Base-by-base conservation (phyloP, 2,888 invertebrate genomes). In the Neocrepidodera transversa region DNA sequence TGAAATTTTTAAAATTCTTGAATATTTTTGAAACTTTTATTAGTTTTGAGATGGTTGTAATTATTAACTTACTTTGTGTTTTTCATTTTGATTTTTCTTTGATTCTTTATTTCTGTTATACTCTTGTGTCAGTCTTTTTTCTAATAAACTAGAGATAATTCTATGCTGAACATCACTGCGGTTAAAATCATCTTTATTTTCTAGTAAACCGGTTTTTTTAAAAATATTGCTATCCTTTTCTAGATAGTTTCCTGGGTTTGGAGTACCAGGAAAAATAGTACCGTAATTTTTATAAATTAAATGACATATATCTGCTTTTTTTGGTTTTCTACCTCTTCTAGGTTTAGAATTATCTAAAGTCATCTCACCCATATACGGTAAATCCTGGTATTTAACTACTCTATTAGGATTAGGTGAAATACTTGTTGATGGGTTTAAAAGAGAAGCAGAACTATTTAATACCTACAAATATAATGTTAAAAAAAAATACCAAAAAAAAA, bases 331-430 rank as follows among this genome's bases (percentile, higher is more conserved):
- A 0, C 94, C 94, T 62, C 95, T 83, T 30, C 93, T 81, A 0
- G 94, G 94, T 69, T 93, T 91, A 10, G 90, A 91, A 78, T 94
- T 92, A 74, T 93, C 93, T 53, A 94, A 78, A 0, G 93, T 93
- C 83, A 94, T 93, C 77, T 94, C 94, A 0, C 94, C 94, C 93
- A 94, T 94, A 78, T 93, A 94, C 0, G 94, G 94, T 42, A 94
- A 80, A 73, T 94, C 93, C 40, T 91, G 88, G 74, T 91, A 93
- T 40, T 89, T 90, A 67, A 91, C 84, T 18, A 86, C 83, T 61
- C 82, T 76, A 76, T 68, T 53, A 68, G 55, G 63, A 72, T 60
- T 60, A 0, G 49, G 36, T 28, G 47, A 20, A 14, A 35, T 16
- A n/a, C 26, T 26, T 14, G 60, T 17, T 30, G 60, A 26, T 13